Percentiles rank a stretch among this genome's conserved stretches.
Conservation (phyloP, 2,888 invertebrate genomes). For the Drosophila limbata region DNA sequence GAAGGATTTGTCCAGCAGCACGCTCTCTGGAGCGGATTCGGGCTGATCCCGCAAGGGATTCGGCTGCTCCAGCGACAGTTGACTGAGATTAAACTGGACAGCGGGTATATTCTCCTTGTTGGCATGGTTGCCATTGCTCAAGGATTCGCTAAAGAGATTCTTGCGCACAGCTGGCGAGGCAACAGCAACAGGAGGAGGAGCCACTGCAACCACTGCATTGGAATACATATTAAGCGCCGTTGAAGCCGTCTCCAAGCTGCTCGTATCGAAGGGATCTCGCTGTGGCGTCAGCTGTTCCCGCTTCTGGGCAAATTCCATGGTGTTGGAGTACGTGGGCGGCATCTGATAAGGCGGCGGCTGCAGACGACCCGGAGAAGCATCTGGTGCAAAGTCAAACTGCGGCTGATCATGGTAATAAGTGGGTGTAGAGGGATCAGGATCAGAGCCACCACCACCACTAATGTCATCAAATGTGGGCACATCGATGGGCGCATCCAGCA, state of each 20-base stretch:
- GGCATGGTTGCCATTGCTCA: slow-evolving; percentile 30
- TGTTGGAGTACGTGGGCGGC: slow-evolving; percentile 87
- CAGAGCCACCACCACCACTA: slow-evolving; percentile 44
- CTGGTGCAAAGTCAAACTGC: slow-evolving; percentile 65
- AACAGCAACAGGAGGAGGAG: slow-evolving; percentile 16
- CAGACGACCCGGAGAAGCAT: slow-evolving; percentile 68
- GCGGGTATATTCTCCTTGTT: slow-evolving; percentile 83
- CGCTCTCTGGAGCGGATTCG: slow-evolving; percentile 67
- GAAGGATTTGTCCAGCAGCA: slow-evolving; percentile 87
- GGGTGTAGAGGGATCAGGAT: slow-evolving; percentile 57
- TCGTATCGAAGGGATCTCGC: slow-evolving; percentile 90
- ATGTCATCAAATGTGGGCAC: slow-evolving; percentile 86
- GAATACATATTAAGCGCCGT: slow-evolving; percentile 45
- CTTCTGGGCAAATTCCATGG: slow-evolving; percentile 82
- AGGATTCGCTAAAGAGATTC: slow-evolving; percentile 66
- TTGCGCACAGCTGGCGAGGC: slow-evolving; percentile 73
- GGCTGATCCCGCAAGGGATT: slow-evolving; percentile 15
- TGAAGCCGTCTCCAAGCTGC: slow-evolving; percentile 39
- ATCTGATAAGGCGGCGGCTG: slow-evolving; percentile 87
- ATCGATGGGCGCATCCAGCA: slow-evolving; percentile 91
- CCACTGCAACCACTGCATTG: slow-evolving; percentile 7
- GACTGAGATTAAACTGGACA: slow-evolving; percentile 76
- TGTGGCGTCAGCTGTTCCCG: slow-evolving; percentile 36
- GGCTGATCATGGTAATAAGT: slow-evolving; percentile 66
- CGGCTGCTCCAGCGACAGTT: slow-evolving; percentile 73